A percentile compares a stretch with the other conserved stretches of the same genome.
phyloP scores from a whole-genome alignment of 2,113 vertebrate species.

The Alligator mississippiensis region DNA sequence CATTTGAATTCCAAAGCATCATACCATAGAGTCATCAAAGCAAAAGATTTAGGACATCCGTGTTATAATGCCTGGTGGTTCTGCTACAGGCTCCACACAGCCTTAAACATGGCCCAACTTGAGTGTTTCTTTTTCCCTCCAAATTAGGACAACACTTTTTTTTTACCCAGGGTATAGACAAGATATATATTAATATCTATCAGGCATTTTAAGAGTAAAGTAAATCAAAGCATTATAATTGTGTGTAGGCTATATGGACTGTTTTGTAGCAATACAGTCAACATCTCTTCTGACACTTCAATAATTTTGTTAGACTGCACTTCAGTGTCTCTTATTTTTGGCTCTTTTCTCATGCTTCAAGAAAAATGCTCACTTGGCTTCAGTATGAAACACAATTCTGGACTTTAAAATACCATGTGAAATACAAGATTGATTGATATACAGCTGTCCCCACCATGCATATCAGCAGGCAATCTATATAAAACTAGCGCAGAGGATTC shows the following conservation, averaged over 20 bases:
- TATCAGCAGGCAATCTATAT: neutral
- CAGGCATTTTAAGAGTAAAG: neutral
- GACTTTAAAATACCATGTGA: slow-evolving; percentile 42
- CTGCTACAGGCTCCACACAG: neutral
- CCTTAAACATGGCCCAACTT: neutral
- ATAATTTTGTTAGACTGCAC: neutral
- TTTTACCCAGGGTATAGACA: neutral
- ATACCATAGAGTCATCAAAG: neutral
- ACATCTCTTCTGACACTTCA: neutral
- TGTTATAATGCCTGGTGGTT: neutral
- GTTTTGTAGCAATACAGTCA: neutral
- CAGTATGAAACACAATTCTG: slow-evolving; percentile 26
- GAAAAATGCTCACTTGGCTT: neutral
- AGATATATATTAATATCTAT: neutral
- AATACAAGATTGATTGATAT: slow-evolving; percentile 24
- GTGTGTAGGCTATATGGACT: neutral
- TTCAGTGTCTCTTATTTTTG: slow-evolving; percentile 2
- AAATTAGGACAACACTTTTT: neutral
- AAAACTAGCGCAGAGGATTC: neutral
- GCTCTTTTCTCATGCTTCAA: neutral
- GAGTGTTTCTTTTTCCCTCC: neutral
- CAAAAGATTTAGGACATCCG: neutral
- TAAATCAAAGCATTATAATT: neutral
- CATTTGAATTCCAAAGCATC: too few relatives aligned
- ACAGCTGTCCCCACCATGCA: neutral